Conservation (phyloP, 2,113 vertebrate species). For the Oreochromis tanganicae region DNA sequence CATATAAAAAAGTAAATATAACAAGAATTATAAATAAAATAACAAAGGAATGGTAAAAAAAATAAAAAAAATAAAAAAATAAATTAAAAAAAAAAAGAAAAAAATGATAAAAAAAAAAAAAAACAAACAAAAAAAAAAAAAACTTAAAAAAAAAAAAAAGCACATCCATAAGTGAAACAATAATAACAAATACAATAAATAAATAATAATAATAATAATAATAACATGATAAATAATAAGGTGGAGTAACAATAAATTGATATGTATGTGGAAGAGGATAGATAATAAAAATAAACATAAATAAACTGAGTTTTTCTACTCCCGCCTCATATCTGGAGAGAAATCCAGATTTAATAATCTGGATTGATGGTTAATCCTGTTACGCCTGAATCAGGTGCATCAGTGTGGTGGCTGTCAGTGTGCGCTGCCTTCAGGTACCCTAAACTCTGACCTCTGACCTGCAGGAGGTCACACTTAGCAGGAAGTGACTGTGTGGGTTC, state of each 20-base stretch:
- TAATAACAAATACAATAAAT: neutral
- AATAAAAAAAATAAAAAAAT: neutral
- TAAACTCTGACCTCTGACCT: conserved; percentile 26
- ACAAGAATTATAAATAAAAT: neutral
- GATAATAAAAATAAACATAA: neutral
- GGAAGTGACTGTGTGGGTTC: conserved; percentile 37
- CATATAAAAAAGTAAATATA: neutral
- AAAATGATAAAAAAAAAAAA: too few relatives aligned
- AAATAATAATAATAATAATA: neutral
- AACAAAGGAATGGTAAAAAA: neutral
- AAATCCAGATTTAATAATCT: neutral
- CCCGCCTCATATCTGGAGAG: neutral
- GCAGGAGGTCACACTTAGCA: neutral
- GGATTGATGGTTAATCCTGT: neutral
- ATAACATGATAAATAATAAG: neutral
- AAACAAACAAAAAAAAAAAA: neutral
- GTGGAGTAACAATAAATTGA: neutral
- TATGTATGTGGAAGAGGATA: neutral
- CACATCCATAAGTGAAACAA: neutral
- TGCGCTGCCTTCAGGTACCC: conserved; percentile 14
- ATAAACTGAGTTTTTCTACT: neutral
- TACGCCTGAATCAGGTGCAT: neutral
- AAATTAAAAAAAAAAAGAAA: too few relatives aligned
- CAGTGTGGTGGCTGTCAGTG: neutral
- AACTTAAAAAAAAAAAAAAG: neutral